Percentiles rank a stretch among this genome's conserved stretches.
phyloP scores from a whole-genome alignment of 2,797 vertebrate species.

The Echeneis naucrates region DNA sequence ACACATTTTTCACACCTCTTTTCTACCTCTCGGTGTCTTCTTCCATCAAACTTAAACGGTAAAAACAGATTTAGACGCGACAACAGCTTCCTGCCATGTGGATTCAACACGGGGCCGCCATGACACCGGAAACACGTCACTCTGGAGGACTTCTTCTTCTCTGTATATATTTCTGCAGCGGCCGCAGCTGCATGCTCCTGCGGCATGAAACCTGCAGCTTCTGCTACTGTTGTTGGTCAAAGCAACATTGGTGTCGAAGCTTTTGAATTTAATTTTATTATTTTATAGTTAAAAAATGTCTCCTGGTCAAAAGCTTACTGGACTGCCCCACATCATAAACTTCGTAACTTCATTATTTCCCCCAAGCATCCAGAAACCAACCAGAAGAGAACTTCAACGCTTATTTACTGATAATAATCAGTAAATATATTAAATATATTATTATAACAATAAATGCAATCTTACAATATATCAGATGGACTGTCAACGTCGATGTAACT shows the following conservation, averaged over 20 bases:
- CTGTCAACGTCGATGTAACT: background rate
- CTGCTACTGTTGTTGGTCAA: background rate
- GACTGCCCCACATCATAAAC: no score
- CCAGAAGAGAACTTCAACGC: no score
- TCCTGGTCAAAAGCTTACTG: no score
- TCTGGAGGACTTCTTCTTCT: constrained; percentile 2
- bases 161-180: background rate
- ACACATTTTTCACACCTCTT: accelerated
- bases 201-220: no score
- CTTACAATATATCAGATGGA: no score
- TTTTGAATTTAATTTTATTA: no score
- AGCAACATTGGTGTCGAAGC: background rate
- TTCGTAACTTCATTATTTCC: no score
- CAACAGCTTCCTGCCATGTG: constrained; percentile 31
- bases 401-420: no score
- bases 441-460: no score
- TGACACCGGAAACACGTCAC: constrained; percentile 71
- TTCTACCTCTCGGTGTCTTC: constrained; percentile 22
- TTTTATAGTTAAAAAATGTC: no score
- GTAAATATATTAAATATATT: no score
- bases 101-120: constrained; percentile 48
- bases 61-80: accelerated
- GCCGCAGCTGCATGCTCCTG: background rate
- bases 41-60: background rate
- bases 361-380: no score